phyloP scores from a whole-genome alignment of 2,797 vertebrate species.

The Pseudotriccus pelzelni region DNA sequence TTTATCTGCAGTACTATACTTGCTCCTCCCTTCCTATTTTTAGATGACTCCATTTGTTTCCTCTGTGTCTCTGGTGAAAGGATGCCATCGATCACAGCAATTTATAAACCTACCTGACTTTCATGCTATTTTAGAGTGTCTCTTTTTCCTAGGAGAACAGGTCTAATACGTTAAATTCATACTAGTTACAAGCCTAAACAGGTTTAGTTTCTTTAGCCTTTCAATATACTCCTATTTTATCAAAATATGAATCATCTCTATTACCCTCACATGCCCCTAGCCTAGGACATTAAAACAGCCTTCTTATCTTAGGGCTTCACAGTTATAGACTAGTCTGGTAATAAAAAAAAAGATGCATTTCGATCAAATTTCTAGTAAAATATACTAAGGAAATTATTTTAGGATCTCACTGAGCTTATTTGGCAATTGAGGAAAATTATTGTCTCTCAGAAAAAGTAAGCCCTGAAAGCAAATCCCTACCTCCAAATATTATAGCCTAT shows the following conservation, averaged over 20 bases:
- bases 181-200: conserved; percentile 14
- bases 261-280: neutral
- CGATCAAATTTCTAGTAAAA: neutral
- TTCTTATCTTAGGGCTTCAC: neutral
- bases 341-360: neutral
- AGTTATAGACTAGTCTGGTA: neutral
- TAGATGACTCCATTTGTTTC: neutral
- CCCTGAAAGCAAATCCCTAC: neutral
- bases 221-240: conserved; percentile 28
- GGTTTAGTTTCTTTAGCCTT: conserved; percentile 20
- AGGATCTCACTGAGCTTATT: neutral
- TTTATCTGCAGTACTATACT: neutral
- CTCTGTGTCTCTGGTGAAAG: neutral
- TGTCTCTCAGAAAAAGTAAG: neutral
- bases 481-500: neutral
- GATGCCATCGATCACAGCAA: neutral
- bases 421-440: neutral
- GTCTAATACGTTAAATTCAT: conserved; percentile 9
- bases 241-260: conserved; percentile 22
- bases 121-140: neutral
- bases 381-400: neutral
- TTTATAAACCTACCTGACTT: conserved; percentile 4
- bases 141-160: neutral
- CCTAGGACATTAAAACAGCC: neutral
- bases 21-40: neutral